Base-by-base conservation (phyloP, 2,113 vertebrate species). In the Percopsis transmontana region DNA sequence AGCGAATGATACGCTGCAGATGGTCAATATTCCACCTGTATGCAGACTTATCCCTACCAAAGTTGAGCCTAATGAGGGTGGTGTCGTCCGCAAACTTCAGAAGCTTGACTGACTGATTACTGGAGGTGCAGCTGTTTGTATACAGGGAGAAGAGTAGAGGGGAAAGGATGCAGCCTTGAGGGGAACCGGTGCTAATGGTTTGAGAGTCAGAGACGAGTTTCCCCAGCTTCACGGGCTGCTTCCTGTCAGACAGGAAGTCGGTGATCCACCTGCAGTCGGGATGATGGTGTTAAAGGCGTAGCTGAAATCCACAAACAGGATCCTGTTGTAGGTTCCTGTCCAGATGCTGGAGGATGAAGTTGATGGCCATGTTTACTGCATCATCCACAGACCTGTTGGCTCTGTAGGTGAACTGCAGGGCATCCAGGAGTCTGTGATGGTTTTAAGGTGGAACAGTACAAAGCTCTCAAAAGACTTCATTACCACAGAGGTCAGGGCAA, bases 401-500 rank as follows among this genome's bases (percentile, higher is more conserved):
- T 15, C 41, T 13, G 41, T 2, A 15, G 14, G 41, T 9, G 11
- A 44, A 44, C 41, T 44, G 41, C 41, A 44, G 41, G 41, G 41
- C 6, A 9, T 44, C 41, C 41, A 44, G 41, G 2, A 44, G 3
- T 15, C 4, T 44, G 41, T 44, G 41, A 9, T 44, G 41, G 10
- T 1, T 15, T 44, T 13, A 2, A 44, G 8, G 41, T 44, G 41
- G 41, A 9, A 12, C 41, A 44, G 14, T 9, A 44, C 41, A 5
- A 44, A 9, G 11, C 41, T 9, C 41, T n/a, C n/a, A n/a, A n/a
- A n/a, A n/a, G n/a, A n/a, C n/a, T n/a, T 44, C 41, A 44, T 44
- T 12, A 61, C 44, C 45, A 18, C 68, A 71, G 59, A 70, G 19
- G n/a, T 71, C 24, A 71, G 44, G 38, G 68, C 1, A 4, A 51